A percentile compares a stretch with the other conserved stretches of the same genome.
Evolutionary conservation across 2,113 vertebrate species (phyloP).

Genomic region (Alectura lathami): DNA sequence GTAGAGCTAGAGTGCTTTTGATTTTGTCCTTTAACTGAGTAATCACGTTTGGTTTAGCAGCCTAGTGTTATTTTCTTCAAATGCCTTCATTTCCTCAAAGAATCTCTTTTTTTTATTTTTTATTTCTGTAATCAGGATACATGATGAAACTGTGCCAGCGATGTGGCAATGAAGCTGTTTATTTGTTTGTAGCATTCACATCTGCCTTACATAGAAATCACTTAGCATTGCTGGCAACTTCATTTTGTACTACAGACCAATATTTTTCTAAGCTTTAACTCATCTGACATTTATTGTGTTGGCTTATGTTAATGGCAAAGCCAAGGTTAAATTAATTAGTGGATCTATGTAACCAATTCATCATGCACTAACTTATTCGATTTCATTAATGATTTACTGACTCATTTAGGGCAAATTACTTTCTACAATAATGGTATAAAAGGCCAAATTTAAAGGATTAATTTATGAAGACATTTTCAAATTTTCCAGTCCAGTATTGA

Average conservation of each 20-base stretch:
- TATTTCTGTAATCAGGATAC: background rate
- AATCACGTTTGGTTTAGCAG: background rate
- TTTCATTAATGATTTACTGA: constrained; percentile 22
- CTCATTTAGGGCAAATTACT: background rate
- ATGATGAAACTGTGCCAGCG: background rate
- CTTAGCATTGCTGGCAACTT: background rate
- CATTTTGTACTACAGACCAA: background rate
- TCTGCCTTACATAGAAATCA: background rate
- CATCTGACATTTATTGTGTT: background rate
- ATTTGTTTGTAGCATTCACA: background rate
- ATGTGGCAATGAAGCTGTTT: background rate
- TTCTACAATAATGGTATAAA: background rate
- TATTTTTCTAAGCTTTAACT: background rate
- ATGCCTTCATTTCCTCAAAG: background rate
- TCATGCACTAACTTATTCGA: background rate
- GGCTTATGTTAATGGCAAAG: background rate
- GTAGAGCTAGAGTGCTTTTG: background rate
- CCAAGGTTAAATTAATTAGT: constrained; percentile 15
- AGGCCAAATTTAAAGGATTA: background rate
- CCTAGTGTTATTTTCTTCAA: background rate
- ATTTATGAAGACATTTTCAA: background rate
- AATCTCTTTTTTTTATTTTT: background rate
- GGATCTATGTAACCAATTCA: background rate
- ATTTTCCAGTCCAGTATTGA: background rate
- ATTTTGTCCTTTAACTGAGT: background rate